Percentiles rank a stretch among this genome's conserved stretches.
phyloP scores from a whole-genome alignment of 2,888 invertebrate genomes.

The Apotomis betuletana region DNA sequence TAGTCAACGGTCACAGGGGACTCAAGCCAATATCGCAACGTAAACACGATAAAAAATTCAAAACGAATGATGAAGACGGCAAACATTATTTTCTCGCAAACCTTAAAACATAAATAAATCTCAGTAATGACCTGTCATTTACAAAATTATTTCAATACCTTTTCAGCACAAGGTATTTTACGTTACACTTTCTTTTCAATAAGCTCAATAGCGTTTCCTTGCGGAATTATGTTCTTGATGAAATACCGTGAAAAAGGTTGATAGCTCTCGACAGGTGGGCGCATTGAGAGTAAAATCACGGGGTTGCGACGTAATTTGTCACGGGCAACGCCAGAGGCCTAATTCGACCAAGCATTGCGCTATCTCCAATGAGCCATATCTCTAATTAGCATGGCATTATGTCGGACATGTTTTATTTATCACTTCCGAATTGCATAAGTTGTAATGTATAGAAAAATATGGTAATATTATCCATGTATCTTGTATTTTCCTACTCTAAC shows the following conservation, averaged over 20 bases:
- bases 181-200: slow-evolving; percentile 41
- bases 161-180: slow-evolving; percentile 31
- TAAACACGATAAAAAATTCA: not conserved
- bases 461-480: too few species aligned
- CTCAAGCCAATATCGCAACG: slow-evolving; percentile 7
- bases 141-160: slow-evolving; percentile 37
- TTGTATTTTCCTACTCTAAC: too few species aligned
- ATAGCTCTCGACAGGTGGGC: slow-evolving; percentile 42
- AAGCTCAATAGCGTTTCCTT: slow-evolving; percentile 41
- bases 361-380: too few species aligned
- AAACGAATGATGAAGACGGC: slow-evolving; percentile 8
- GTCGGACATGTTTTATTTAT: too few species aligned
- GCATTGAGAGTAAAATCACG: slow-evolving; percentile 37
- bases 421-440: too few species aligned
- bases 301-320: slow-evolving; percentile 38
- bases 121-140: slow-evolving; percentile 39
- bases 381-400: too few species aligned
- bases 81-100: slow-evolving; percentile 1
- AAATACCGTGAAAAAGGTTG: slow-evolving; percentile 41
- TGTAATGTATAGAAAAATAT: too few species aligned
- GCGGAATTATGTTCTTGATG: slow-evolving; percentile 42
- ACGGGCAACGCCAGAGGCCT: slow-evolving; percentile 25
- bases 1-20: not conserved
- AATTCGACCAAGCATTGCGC: too few species aligned
- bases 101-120: slow-evolving; percentile 21